Percentiles rank a stretch among this genome's conserved stretches.
These are phyloP conservation scores for Stenichneumon culpator DNA, from an alignment of 2,888 invertebrate species.

Conservation along the genomic window DNA sequence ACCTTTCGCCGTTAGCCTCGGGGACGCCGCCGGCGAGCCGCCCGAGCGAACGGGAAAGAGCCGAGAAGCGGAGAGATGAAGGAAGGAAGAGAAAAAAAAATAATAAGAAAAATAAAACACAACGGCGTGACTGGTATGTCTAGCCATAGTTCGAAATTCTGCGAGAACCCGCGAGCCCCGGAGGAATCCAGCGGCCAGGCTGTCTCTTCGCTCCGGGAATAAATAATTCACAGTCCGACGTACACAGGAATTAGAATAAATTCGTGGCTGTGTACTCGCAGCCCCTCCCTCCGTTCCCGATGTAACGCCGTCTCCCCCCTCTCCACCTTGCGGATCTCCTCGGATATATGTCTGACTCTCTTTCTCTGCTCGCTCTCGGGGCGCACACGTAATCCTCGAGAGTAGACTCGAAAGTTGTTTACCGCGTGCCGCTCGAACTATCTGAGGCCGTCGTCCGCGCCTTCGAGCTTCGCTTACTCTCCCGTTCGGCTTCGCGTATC, in stretches of 20 bases:
- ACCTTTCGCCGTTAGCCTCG: conserved; percentile 70
- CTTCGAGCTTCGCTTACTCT: conserved; percentile 43
- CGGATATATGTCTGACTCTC: conserved; percentile 4
- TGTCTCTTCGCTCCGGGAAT: conserved; percentile 63
- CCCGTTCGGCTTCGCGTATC: conserved; percentile 5
- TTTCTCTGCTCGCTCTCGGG: conserved; percentile 16
- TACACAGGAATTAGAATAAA: conserved; percentile 77
- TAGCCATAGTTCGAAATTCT: conserved; percentile 56
- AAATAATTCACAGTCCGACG: conserved; percentile 77
- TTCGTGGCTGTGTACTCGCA: conserved; percentile 60
- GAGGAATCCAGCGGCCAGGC: conserved; percentile 56
- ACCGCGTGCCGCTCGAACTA: conserved; percentile 40
- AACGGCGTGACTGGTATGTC: conserved; percentile 66
- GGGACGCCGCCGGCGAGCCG: conserved; percentile 55
- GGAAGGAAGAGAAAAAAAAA: conserved; percentile 3
- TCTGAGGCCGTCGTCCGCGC: conserved; percentile 48
- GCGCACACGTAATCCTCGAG: conserved; percentile 49
- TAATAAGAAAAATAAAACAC: conserved; percentile 69
- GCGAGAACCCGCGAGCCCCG: conserved; percentile 61
- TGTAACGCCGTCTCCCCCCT: neutral
- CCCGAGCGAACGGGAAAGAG: conserved; percentile 32
- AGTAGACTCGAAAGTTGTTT: conserved; percentile 63
- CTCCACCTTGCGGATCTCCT: neutral
- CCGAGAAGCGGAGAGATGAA: conserved; percentile 30
- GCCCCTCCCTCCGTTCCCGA: neutral